These are phyloP conservation scores for Drymonia ruficornis DNA, from an alignment of 2,888 invertebrate genomes.

Conservation along the genomic window DNA sequence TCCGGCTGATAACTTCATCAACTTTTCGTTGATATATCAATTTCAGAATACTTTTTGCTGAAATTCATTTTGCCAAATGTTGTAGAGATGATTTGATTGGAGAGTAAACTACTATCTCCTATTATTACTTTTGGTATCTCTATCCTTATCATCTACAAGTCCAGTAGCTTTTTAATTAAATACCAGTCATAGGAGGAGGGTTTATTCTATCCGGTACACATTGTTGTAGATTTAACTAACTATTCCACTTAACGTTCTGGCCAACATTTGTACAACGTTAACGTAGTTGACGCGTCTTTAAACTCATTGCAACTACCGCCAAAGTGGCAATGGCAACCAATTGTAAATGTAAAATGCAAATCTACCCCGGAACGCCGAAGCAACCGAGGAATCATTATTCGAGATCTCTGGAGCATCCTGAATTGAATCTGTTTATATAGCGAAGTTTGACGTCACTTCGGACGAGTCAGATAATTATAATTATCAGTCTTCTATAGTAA, in stretches of 20 bases:
- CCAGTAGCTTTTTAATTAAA: too few species aligned
- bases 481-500: conserved; percentile 18
- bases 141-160: too few species aligned
- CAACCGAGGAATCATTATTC: neutral
- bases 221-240: too few species aligned
- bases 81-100: neutral
- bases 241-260: too few species aligned
- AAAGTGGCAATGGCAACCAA: conserved; percentile 11
- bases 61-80: neutral
- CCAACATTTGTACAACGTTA: too few species aligned
- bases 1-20: conserved; percentile 17
- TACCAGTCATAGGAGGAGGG: too few species aligned
- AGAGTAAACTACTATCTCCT: too few species aligned
- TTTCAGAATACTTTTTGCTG: neutral
- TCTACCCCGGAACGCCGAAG: neutral
- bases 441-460: conserved; percentile 21
- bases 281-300: too few species aligned
- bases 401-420: neutral
- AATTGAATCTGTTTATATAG: conserved; percentile 17
- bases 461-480: conserved; percentile 27
- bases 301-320: neutral
- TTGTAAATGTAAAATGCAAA: conserved; percentile 26
- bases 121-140: too few species aligned
- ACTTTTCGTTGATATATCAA: conserved; percentile 16
- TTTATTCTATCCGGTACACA: too few species aligned